Conservation (phyloP, 2,113 vertebrate genomes). For the Callospermophilus lateralis region DNA sequence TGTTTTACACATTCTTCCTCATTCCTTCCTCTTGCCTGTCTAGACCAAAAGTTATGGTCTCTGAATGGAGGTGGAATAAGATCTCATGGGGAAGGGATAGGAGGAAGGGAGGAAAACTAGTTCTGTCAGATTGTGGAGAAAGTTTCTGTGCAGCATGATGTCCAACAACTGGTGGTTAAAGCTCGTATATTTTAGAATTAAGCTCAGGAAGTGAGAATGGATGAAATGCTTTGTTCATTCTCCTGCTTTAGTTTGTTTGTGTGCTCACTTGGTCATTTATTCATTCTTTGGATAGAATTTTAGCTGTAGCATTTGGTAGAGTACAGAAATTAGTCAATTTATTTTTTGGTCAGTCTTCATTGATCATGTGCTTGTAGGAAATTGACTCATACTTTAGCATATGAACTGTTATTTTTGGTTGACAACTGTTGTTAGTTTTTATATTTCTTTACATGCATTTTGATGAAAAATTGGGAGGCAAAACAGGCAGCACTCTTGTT, state of each 20-base stretch:
- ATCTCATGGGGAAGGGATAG: background rate
- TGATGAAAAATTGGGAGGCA: background rate
- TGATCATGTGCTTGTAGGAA: background rate
- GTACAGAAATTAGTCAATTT: background rate
- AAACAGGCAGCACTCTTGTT: conserved; percentile 1
- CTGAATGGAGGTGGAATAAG: background rate
- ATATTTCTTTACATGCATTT: background rate
- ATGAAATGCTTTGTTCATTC: background rate
- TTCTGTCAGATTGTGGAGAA: background rate
- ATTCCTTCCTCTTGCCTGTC: background rate
- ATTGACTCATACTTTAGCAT: conserved; percentile 12
- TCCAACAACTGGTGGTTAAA: background rate
- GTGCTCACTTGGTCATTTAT: background rate
- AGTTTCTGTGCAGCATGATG: background rate
- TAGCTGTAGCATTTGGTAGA: background rate
- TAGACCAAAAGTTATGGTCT: background rate
- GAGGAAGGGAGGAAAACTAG: background rate
- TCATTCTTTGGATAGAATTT: background rate
- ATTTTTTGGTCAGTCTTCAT: background rate
- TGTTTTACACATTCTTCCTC: background rate
- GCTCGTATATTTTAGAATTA: background rate
- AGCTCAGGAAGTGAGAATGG: background rate
- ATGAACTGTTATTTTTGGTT: background rate
- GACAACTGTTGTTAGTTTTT: background rate
- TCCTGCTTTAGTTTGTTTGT: background rate